Base-by-base conservation (phyloP, 2,888 invertebrate species). In the Caenorhabditis becei region DNA sequence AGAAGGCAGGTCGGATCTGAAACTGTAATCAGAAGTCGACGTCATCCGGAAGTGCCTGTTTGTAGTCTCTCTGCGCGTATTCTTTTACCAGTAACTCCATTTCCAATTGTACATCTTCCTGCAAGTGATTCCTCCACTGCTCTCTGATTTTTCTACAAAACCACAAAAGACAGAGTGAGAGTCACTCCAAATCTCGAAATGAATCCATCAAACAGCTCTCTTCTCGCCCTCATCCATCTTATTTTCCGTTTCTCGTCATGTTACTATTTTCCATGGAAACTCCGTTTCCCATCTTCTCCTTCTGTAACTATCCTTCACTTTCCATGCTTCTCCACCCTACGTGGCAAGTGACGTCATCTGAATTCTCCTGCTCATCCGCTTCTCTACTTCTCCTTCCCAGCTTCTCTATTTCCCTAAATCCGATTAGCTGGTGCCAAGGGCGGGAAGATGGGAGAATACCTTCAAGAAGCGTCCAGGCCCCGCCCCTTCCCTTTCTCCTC, bases 401-500 rank as follows among this genome's bases (percentile, higher is more conserved):
- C 23, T 11, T 62, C 59, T 53, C 56, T 41, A 23, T n/a, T 56
- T 24, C 16, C 44, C 53, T 18, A 66, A 65, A 66, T 66, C 65
- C 54, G 74, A 74, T 74, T 74, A 74, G 58, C 44, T 26, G 20
- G 37, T 32, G 44, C 16, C 18, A 66, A 66, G 65, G 59, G 74
- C 49, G 74, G 66, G 41, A 47, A 37, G 56, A 32, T 62, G 49
- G 44, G 32, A 41, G 74, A 66, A 74, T 74, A 74, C 74, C 74
- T 74, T 74, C 63, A 74, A 74, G 59, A 53, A 23, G 23, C 53
- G 53, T 53, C 53, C 32, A 41, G 49, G 53, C 74, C 28, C 74
- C 74, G 74, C 74, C 74, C 74, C 47, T 63, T 66, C 59, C 49
- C 5, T 41, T 41, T 59, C 66, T 54, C 66, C 65, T 37, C 74